Evolutionary conservation across 2,888 invertebrate species (phyloP), one percentile per base, ranked within the genome.

Genomic region (Orchestes rusci): DNA sequence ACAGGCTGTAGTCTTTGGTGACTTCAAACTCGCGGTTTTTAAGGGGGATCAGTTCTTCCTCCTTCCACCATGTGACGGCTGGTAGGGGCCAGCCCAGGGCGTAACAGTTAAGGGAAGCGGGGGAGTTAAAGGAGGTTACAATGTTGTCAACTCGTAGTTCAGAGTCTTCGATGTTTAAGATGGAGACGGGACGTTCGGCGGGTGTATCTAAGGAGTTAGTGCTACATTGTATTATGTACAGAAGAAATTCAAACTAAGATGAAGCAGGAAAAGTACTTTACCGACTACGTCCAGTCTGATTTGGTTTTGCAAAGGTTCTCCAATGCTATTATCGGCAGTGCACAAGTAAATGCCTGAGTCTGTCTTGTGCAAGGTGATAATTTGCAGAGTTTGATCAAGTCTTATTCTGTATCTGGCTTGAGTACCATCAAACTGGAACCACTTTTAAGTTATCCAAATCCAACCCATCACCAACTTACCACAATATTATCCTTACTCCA

Each of bases 321-420:
- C 86, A 17, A 84, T 68, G 2, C 77, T 78, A 67, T 94, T 94
- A 62, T 83, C 80, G 1, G 90, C 94, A 5, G 81, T 75, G 62
- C 94, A 94, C 42, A 85, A 76, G 66, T 94, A 95, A 8, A 80
- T 78, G 27, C 93, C 94, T 16, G 82, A 77, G 67, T 95, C 94
- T 41, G 80, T 79, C 53, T 78, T 79, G 61, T 81, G 80, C 18
- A 90, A 73, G 29, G 85, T 84, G 12, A 88, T 79, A 50, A 95
- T 90, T 66, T 90, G 84, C 39, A 93, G 71, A 2, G 88, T 79
- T 41, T 64, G 66, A 58, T 84, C 83, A 0, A 77, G 71, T 29
- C 79, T 65, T 46, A 89, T 71, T 20, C 80, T 75, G 66, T 84
- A 85, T 45, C 88, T 79, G 16, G 82, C 84, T 52, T 76, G 76